Conservation (phyloP, 2,888 invertebrate genomes). For the Tanaodytes sp. region DNA sequence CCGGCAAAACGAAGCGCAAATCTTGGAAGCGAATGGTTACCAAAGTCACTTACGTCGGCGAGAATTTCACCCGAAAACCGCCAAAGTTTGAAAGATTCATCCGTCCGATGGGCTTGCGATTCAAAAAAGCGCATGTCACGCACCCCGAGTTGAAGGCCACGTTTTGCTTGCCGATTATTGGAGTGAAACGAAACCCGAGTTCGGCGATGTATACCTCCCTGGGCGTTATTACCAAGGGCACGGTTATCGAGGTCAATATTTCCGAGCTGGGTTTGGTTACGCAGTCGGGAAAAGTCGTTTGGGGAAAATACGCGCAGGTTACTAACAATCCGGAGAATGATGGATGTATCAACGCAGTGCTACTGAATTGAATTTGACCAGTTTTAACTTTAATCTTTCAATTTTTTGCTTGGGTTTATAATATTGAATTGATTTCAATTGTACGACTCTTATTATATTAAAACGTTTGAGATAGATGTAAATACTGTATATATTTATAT, state of each 20-base stretch:
- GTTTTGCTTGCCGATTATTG: constrained; percentile 96
- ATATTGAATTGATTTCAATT: too few relatives aligned
- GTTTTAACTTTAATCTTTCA: too few relatives aligned
- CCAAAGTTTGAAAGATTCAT: constrained; percentile 99
- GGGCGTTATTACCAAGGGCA: constrained; percentile 99
- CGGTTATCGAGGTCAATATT: constrained; percentile 97
- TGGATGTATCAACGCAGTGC: constrained; percentile 98
- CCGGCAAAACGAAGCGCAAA: constrained; percentile 94
- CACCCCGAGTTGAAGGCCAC: constrained; percentile 99
- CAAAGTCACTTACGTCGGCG: constrained; percentile 97
- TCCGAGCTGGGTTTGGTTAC: constrained; percentile 98
- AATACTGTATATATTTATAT: too few relatives aligned
- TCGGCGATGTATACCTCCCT: constrained; percentile 97
- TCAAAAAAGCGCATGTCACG: constrained; percentile 98
- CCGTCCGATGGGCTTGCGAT: constrained; percentile 95
- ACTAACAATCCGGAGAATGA: constrained; percentile 99
- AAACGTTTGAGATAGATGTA: neutral
- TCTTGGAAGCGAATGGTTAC: constrained; percentile 99
- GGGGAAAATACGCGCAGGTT: constrained; percentile 99
- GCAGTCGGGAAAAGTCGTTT: constrained; percentile 98
- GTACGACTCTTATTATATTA: neutral
- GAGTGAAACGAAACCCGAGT: constrained; percentile 99
- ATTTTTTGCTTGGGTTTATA: too few relatives aligned
- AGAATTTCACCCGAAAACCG: constrained; percentile 98
- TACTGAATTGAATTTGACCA: too few relatives aligned